phyloP scores from a whole-genome alignment of 2,797 vertebrate genomes.

The Chelonia mydas region DNA sequence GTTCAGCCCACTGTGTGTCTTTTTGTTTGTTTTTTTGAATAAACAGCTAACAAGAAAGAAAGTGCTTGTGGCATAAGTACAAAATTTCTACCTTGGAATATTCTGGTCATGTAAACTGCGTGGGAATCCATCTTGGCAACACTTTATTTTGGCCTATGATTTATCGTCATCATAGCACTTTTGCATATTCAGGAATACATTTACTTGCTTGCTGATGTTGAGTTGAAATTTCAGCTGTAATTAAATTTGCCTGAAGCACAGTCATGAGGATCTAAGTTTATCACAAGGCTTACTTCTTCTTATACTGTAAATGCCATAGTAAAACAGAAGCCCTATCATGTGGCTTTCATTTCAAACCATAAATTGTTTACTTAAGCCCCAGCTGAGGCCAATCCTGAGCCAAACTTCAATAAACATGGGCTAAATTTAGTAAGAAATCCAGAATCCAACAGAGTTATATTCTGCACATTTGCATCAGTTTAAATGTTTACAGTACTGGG shows the following conservation, averaged over 20 bases:
- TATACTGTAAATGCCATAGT: not conserved
- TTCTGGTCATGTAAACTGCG: not conserved
- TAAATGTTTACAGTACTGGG: not conserved
- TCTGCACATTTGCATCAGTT: not conserved
- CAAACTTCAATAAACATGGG: not conserved
- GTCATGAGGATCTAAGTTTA: not conserved
- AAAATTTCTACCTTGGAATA: not conserved
- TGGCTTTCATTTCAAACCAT: not conserved
- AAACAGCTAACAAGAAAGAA: not conserved
- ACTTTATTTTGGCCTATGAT: not conserved
- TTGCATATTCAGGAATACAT: not conserved
- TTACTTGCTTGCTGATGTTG: conserved; percentile 22
- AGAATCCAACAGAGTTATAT: not conserved
- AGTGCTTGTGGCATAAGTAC: not conserved
- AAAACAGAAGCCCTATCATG: not conserved
- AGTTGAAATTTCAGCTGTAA: not conserved
- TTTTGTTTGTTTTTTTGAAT: not conserved
- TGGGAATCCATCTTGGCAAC: conserved; percentile 8
- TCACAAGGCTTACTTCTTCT: not conserved
- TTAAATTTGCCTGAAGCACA: not conserved
- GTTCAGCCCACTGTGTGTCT: not conserved
- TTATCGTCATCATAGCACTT: not conserved
- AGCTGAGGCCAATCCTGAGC: not conserved
- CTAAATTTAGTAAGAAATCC: not conserved
- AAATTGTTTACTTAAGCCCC: not conserved